Evolutionary conservation across 1,140 invertebrate genomes (phyloP).

Genomic region (Drosophila paulistorum): DNA sequence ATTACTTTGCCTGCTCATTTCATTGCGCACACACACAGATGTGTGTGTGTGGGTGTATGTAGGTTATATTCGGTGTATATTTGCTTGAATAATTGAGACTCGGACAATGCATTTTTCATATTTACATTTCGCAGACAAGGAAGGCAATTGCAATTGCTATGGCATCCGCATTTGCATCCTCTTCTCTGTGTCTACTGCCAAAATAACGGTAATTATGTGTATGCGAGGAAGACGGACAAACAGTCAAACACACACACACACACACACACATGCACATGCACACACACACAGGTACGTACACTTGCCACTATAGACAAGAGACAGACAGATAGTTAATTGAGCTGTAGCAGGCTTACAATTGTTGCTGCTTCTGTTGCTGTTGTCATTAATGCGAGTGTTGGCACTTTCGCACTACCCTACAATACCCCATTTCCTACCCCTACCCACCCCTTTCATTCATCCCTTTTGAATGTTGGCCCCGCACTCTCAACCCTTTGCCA

Average conservation of each 20-base stretch:
- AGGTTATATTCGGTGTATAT: conserved; percentile 6
- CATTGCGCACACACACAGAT: conserved; percentile 20
- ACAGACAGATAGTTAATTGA: conserved; percentile 75
- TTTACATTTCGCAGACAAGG: conserved; percentile 35
- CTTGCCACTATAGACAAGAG: conserved; percentile 13
- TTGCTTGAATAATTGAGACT: conserved; percentile 49
- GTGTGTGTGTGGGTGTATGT: conserved; percentile 9
- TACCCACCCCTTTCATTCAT: conserved; percentile 2
- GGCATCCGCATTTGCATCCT: conserved; percentile 33
- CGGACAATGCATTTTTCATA: conserved; percentile 59
- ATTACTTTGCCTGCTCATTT: conserved; percentile 60
- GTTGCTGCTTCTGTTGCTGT: conserved; percentile 35
- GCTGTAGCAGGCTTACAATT: conserved; percentile 74
- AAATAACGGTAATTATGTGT: conserved; percentile 73
- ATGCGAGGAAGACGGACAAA: conserved; percentile 29
- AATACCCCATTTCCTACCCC: conserved; percentile 5
- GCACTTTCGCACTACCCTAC: conserved; percentile 69
- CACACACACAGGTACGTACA: neutral
- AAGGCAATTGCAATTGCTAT: conserved; percentile 63
- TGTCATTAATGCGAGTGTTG: conserved; percentile 80
- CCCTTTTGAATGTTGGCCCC: neutral
- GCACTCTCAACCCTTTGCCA: conserved; percentile 3
- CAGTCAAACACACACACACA: conserved; percentile 36
- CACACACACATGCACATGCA: neutral
- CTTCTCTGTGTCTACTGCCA: conserved; percentile 56